Base-by-base conservation (phyloP, 2,888 invertebrate species). In the Apodemia mormo region DNA sequence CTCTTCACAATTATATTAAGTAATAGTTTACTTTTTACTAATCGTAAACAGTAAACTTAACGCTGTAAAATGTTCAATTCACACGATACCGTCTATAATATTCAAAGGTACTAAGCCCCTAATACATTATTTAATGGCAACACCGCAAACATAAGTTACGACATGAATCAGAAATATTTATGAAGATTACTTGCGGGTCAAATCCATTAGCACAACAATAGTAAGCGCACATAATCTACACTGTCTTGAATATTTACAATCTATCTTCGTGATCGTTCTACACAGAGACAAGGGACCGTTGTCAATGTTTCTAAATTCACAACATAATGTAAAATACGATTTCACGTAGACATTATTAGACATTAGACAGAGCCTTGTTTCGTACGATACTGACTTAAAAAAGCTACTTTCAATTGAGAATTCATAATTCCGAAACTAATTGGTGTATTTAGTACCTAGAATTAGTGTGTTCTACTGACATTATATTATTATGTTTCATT, bases 161-260 rank as follows among this genome's bases (percentile, higher is more conserved):
- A 29, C 56, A 22, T n/a, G 56, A 56, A 22, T 4, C 54, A 67
- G 69, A 75, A 74, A 72, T 74, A 74, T 75, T 70, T 69, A 72
- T 72, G 70, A 73, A 71, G 65, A 72, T 74, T 72, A 70, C 64
- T 66, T 71, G 71, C 65, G 71, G 70, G 70, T 67, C 67, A 71
- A 14, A 61, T 74, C 74, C 72, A 72, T 75, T 74, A 74, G 69
- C 67, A 69, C 30, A 70, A 71, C 74, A 71, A 71, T 70, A 68
- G 71, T 61, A 68, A 68, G 37, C 45, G 45, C 45, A 9, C 56
- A 29, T 56, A 56, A 56, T 56, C 56, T 22, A 56, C 8, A n/a
- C 29, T 10, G 45, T 56, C 56, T 56, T 56, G 29, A 56, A 56
- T 56, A 56, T 56, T 56, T 56, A 56, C 56, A 56, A 29, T 29